Evolutionary conservation across 2,113 vertebrate genomes (phyloP).

Genomic region (Atractosteus spatula): DNA sequence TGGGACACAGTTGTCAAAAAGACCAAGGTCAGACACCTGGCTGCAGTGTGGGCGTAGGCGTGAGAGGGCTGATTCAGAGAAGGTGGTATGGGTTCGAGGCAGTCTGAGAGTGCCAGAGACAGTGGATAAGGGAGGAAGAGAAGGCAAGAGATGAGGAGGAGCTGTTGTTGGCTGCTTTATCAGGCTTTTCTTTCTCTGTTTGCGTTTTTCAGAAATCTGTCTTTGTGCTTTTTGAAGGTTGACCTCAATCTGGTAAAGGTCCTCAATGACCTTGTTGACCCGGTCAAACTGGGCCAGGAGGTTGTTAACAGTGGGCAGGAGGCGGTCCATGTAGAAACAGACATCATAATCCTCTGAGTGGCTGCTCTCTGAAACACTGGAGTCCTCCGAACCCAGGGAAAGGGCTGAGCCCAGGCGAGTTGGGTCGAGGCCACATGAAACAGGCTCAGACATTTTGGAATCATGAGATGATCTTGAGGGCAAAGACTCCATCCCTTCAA

Average conservation of each 20-base stretch:
- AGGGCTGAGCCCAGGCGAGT: constrained; percentile 37
- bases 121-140: constrained; percentile 8
- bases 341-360: constrained; percentile 32
- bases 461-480: constrained; percentile 58
- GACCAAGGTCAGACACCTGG: background rate
- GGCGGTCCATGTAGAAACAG: constrained; percentile 51
- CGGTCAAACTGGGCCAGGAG: constrained; percentile 62
- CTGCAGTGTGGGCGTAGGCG: constrained; percentile 11
- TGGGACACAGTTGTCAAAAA: constrained; percentile 2
- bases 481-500: constrained; percentile 64
- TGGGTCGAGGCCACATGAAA: constrained; percentile 7
- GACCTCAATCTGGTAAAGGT: constrained; percentile 57
- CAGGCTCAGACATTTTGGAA: constrained; percentile 43
- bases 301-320: constrained; percentile 49
- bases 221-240: constrained; percentile 47
- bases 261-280: constrained; percentile 57
- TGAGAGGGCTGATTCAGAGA: constrained; percentile 45
- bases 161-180: constrained; percentile 18
- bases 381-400: constrained; percentile 55
- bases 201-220: constrained; percentile 40
- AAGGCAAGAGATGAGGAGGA: constrained; percentile 3
- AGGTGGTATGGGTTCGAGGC: constrained; percentile 40
- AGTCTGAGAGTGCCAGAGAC: constrained; percentile 5
- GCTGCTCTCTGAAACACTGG: constrained; percentile 27
- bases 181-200: constrained; percentile 12